phyloP scores from a whole-genome alignment of 2,888 invertebrate genomes.

The Agriopis marginaria region DNA sequence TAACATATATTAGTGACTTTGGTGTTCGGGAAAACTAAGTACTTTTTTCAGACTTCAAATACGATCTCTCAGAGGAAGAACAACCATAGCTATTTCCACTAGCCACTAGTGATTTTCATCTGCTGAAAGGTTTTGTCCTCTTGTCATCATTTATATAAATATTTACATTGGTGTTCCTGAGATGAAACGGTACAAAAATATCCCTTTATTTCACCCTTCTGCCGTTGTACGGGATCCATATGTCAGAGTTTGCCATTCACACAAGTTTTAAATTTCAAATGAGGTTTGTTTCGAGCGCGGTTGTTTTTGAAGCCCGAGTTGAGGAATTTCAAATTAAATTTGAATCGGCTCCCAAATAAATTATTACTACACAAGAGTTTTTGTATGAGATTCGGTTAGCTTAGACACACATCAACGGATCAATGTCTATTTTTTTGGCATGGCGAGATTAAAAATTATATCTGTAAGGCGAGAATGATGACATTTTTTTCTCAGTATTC shows the following conservation, averaged over 20 bases:
- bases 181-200: constrained; percentile 10
- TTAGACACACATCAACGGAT: not conserved
- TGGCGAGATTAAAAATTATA: not conserved
- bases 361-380: constrained; percentile 41
- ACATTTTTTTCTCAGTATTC: not conserved
- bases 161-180: constrained; percentile 2
- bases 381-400: not conserved
- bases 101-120: not conserved
- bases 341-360: constrained; percentile 49
- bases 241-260: constrained; percentile 45
- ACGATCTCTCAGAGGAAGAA: too few species aligned
- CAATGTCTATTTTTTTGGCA: not conserved
- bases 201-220: constrained; percentile 7
- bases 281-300: constrained; percentile 53
- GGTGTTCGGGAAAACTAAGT: too few species aligned
- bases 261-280: constrained; percentile 61
- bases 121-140: not conserved
- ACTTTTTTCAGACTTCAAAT: too few species aligned
- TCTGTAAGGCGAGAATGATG: not conserved
- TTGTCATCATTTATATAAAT: not conserved
- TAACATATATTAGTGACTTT: too few species aligned
- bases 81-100: too few species aligned
- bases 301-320: constrained; percentile 52
- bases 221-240: constrained; percentile 39
- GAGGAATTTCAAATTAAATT: constrained; percentile 51